Evolutionary conservation across 2,797 vertebrate genomes (phyloP).

Genomic region (Diceros bicornis): DNA sequence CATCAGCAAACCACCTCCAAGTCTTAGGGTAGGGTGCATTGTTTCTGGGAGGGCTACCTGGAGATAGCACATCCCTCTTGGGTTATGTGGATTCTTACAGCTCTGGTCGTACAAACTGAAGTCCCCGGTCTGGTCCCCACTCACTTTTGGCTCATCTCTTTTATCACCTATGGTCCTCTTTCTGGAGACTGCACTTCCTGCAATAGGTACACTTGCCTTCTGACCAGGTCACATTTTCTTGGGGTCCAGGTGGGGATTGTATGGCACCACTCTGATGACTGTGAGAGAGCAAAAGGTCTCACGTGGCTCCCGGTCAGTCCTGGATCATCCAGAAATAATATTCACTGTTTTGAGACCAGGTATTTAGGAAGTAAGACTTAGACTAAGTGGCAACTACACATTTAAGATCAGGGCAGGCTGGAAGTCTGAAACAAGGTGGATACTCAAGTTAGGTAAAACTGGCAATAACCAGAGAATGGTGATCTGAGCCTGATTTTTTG

Average conservation of each 20-base stretch:
- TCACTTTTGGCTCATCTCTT: neutral
- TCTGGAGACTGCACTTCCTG: neutral
- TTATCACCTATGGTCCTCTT: neutral
- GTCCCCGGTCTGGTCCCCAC: too few relatives aligned
- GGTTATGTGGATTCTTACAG: neutral
- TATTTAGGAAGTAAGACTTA: neutral
- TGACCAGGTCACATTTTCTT: neutral
- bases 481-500: neutral
- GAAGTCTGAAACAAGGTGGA: neutral
- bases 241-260: neutral
- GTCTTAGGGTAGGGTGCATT: neutral
- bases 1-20: neutral
- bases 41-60: neutral
- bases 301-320: neutral
- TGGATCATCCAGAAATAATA: neutral
- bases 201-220: neutral
- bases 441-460: neutral
- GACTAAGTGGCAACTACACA: neutral
- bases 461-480: neutral
- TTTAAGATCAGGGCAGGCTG: neutral
- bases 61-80: neutral
- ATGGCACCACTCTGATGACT: neutral
- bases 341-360: neutral
- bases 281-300: neutral
- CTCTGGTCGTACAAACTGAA: neutral